Evolutionary conservation across 37 sponge, comb jelly and placozoan species (phyloP).

Genomic region (Cliona cf. orientalis): DNA sequence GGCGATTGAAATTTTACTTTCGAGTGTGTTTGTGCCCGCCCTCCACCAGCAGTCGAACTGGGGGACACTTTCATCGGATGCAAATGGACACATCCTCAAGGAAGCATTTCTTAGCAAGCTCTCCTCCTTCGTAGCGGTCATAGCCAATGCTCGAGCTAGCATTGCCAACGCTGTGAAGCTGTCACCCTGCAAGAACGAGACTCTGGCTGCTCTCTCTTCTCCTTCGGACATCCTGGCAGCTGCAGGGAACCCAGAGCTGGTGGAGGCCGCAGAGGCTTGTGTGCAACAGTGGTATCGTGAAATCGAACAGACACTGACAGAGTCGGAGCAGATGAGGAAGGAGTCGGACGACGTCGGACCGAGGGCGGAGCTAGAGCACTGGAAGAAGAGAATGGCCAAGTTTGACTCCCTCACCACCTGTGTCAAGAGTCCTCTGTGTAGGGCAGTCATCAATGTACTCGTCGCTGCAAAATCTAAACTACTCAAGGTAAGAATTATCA

Average conservation of each 20-base stretch:
- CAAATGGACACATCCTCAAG: conserved; percentile 47
- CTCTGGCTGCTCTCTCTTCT: conserved; percentile 44
- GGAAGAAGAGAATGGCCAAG: conserved; percentile 98
- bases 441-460: conserved; percentile 80
- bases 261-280: conserved; percentile 85
- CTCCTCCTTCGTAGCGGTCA: conserved; percentile 80
- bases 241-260: conserved; percentile 77
- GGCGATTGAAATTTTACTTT: conserved; percentile 86
- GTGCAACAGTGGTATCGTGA: conserved; percentile 90
- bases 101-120: conserved; percentile 84
- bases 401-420: conserved; percentile 94
- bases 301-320: conserved; percentile 93
- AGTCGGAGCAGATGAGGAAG: conserved; percentile 98
- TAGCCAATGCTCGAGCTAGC: conserved; percentile 91
- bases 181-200: conserved; percentile 53
- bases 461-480: conserved; percentile 95
- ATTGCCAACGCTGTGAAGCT: conserved; percentile 83
- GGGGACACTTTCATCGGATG: conserved; percentile 75
- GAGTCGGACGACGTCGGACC: conserved; percentile 97
- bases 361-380: conserved; percentile 95
- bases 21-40: conserved; percentile 81
- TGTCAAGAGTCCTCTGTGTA: conserved; percentile 85
- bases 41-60: conserved; percentile 71
- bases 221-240: conserved; percentile 73
- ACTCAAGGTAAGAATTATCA: conserved; percentile 84